Conservation (phyloP, 2,113 vertebrate genomes). For the Helogale parvula region DNA sequence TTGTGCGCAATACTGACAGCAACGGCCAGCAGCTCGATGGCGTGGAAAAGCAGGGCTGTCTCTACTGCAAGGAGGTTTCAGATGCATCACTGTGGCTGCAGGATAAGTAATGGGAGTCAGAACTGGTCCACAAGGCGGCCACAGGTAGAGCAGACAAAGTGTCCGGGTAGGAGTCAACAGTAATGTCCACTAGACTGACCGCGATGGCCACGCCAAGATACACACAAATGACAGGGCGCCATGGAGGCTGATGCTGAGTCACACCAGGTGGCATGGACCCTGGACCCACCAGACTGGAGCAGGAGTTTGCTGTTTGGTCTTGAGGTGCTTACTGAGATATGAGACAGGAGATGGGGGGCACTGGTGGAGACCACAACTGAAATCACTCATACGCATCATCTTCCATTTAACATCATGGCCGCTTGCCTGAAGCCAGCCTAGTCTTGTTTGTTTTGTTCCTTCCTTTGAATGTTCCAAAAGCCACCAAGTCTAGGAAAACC, state of each 20-base stretch:
- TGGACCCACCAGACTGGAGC: fast-evolving
- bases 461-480: background rate
- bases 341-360: no score
- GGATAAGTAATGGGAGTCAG: fast-evolving
- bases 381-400: background rate
- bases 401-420: background rate
- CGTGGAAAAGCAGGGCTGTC: no score
- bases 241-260: fast-evolving
- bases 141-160: fast-evolving
- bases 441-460: background rate
- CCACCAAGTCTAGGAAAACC: background rate
- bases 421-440: background rate
- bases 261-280: fast-evolving
- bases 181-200: fast-evolving
- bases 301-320: fast-evolving
- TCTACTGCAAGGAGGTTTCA: fast-evolving
- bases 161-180: fast-evolving
- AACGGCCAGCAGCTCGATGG: fast-evolving
- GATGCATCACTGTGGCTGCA: fast-evolving
- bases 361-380: fast-evolving
- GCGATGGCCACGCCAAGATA: background rate
- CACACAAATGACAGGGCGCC: no score
- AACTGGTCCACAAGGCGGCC: fast-evolving
- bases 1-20: fast-evolving
- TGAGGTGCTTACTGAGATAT: background rate